Evolutionary conservation across 2,113 vertebrate genomes (phyloP).

Genomic region (Sapajus apella): DNA sequence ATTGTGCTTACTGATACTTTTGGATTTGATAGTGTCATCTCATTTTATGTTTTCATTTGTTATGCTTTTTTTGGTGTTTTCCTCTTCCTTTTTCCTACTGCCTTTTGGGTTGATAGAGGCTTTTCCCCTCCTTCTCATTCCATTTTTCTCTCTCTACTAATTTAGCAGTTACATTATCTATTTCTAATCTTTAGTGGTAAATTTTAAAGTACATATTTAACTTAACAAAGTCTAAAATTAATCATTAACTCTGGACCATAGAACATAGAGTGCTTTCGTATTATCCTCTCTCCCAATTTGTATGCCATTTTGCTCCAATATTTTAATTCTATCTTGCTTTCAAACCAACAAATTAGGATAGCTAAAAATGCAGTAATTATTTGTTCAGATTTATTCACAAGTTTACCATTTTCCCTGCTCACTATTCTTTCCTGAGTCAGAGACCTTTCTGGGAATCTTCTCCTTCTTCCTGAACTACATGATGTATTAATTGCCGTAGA

Average conservation of each 20-base stretch:
- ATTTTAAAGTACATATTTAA: not conserved
- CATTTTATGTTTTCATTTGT: slow-evolving; percentile 5
- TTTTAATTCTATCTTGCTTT: not conserved
- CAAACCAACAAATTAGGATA: not conserved
- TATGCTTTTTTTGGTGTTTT: not conserved
- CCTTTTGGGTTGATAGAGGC: not conserved
- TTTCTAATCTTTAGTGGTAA: not conserved
- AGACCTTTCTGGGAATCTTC: not conserved
- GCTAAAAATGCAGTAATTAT: not conserved
- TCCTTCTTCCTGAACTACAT: not conserved
- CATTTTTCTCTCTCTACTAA: not conserved
- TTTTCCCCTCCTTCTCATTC: not conserved
- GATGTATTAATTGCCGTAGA: not conserved
- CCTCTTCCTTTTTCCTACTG: not conserved
- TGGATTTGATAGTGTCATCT: not conserved
- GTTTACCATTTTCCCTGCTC: not conserved
- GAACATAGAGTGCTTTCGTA: not conserved
- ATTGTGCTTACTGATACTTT: not conserved
- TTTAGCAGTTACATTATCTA: not conserved
- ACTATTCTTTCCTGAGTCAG: not conserved
- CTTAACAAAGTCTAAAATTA: not conserved
- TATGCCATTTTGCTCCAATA: not conserved
- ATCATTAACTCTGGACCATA: not conserved
- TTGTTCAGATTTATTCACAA: not conserved
- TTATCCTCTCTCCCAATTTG: not conserved